Conservation (phyloP, 2,797 vertebrate species). For the Phrynocephalus guinanensis region DNA sequence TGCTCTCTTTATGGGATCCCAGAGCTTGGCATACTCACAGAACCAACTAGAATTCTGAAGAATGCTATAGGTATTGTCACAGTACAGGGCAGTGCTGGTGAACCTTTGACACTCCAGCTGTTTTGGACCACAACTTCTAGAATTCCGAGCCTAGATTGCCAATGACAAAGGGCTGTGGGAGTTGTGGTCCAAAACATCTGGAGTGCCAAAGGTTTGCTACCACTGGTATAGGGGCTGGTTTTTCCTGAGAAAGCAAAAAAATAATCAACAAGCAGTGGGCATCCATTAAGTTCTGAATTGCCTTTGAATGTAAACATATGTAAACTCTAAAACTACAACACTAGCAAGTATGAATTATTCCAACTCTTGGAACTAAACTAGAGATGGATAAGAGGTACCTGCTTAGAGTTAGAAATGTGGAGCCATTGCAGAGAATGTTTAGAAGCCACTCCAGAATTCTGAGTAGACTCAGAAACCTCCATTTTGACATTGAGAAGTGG, state of each 20-base stretch:
- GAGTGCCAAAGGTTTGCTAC: no score
- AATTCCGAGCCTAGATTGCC: no score
- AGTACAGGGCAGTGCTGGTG: not conserved
- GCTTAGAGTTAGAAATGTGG: not conserved
- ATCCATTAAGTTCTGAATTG: not conserved
- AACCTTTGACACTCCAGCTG: no score
- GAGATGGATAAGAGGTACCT: not conserved
- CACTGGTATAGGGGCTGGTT: no score
- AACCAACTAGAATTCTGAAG: not conserved
- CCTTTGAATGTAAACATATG: not conserved
- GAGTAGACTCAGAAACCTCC: not conserved
- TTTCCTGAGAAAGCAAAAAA: not conserved
- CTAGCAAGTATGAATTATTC: not conserved
- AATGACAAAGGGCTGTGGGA: no score
- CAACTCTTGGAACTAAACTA: not conserved
- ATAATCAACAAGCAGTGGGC: not conserved
- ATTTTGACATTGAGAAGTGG: not conserved
- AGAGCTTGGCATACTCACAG: slow-evolving; percentile 11
- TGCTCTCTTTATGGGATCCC: slow-evolving; percentile 10
- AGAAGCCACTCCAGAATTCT: not conserved
- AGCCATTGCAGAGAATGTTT: not conserved
- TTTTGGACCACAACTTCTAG: no score
- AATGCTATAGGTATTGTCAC: not conserved
- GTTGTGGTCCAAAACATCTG: no score
- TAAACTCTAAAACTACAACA: not conserved